Evolutionary conservation across 2,113 vertebrate species (phyloP).

Genomic region (Girardinichthys multiradiatus): DNA sequence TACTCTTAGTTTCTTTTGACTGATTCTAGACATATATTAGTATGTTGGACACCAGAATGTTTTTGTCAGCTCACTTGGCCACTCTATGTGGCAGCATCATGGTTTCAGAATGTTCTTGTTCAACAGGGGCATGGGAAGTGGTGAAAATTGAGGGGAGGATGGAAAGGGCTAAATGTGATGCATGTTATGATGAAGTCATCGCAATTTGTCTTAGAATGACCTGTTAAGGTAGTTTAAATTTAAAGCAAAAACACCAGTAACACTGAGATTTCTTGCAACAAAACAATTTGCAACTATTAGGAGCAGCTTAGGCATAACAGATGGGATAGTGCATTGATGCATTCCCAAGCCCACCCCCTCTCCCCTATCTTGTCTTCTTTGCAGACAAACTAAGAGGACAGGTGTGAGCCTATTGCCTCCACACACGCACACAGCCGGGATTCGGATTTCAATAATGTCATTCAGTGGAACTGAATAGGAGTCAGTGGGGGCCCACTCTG

Average conservation of each 20-base stretch:
- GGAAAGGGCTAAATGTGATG: not conserved
- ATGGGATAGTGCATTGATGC: slow-evolving; percentile 58
- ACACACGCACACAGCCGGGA: slow-evolving; percentile 59
- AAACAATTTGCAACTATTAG: not conserved
- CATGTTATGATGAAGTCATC: not conserved
- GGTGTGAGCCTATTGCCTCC: slow-evolving; percentile 67
- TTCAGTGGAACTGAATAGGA: slow-evolving; percentile 73
- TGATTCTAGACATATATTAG: not conserved
- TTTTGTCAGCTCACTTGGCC: not conserved
- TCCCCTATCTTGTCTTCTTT: slow-evolving; percentile 48
- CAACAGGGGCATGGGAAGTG: not conserved
- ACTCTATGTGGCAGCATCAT: not conserved
- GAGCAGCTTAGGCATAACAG: slow-evolving; percentile 44
- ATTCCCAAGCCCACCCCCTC: slow-evolving; percentile 43
- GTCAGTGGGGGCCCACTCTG: slow-evolving; percentile 58
- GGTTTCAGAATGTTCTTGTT: not conserved
- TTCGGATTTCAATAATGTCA: slow-evolving; percentile 73
- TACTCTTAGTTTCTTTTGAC: not conserved
- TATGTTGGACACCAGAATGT: not conserved
- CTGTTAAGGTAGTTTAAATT: not conserved
- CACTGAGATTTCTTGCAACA: not conserved
- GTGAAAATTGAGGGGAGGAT: not conserved
- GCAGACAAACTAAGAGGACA: slow-evolving; percentile 62
- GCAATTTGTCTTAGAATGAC: not conserved
- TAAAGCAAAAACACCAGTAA: not conserved